Evolutionary conservation across 2,113 vertebrate genomes (phyloP).

Genomic region (Dicaeum eximium): DNA sequence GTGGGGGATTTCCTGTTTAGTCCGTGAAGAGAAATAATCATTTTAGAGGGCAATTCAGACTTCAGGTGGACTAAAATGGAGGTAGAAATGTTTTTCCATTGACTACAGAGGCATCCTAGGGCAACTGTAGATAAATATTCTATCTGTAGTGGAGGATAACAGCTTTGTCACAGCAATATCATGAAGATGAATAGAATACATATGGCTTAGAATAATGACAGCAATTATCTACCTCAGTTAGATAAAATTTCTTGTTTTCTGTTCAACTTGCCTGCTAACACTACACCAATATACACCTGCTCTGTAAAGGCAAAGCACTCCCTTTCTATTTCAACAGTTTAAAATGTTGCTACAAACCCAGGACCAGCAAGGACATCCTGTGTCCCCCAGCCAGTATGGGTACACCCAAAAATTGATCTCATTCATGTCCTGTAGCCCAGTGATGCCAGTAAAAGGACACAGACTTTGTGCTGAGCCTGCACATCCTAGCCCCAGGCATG

Average conservation of each 20-base stretch:
- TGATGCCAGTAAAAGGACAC: not conserved
- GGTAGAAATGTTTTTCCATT: not conserved
- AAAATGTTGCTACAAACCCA: not conserved
- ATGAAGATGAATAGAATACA: slow-evolving; percentile 7
- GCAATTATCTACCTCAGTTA: slow-evolving; percentile 12
- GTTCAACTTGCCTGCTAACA: not conserved
- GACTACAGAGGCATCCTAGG: not conserved
- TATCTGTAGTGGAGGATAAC: not conserved
- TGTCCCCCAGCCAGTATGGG: not conserved
- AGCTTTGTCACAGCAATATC: slow-evolving; percentile 13
- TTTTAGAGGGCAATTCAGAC: slow-evolving; percentile 43
- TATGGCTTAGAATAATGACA: slow-evolving; percentile 16
- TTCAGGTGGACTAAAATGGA: slow-evolving; percentile 23
- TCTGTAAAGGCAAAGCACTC: not conserved
- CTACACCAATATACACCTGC: not conserved
- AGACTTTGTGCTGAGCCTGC: slow-evolving; percentile 2
- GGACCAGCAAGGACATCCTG: not conserved
- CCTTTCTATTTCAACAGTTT: not conserved
- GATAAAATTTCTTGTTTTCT: slow-evolving; percentile 6
- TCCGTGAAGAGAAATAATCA: slow-evolving; percentile 30
- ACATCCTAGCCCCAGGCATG: not conserved
- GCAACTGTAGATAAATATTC: not conserved
- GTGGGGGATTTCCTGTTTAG: slow-evolving; percentile 50
- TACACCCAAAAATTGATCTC: not conserved
- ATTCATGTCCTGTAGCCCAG: not conserved